Base-by-base conservation (phyloP, 2,113 vertebrate genomes). In the Apodemus sylvaticus region DNA sequence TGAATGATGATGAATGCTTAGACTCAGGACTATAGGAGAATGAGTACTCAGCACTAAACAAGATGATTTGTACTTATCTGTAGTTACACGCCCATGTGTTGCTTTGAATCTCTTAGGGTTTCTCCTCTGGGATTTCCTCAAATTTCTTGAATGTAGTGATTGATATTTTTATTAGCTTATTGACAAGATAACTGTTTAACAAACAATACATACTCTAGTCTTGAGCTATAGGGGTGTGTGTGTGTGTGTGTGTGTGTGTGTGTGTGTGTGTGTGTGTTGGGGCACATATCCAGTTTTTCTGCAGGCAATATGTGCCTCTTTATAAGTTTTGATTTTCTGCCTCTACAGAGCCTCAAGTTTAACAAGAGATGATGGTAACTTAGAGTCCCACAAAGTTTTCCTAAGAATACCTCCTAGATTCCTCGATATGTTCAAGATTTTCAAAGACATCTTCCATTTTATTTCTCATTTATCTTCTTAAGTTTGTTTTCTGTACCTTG, bases 11-110 rank as follows among this genome's bases (percentile, higher is more conserved):
- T 34, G 16, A 39, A 26, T 60, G 36, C 55, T 26, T n/a, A 82
- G 79, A 39, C 12, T 39, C 36, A 16, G 2, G 36, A 13, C 11
- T 58, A 11, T n/a, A 58, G 17, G 48, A 24, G 7, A 4, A 58
- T 58, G 34, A n/a, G 20, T n/a, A 31, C 20, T 58, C 79, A 39
- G 53, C 53, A 36, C 20, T 60, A 39, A 51, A 60, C 24, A 86
- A 96, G 60, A 58, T 64, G 51, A 68, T 45, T 93, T 77, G 34
- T 58, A 51, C 86, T 82, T 70, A 53, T 42, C 29, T 96, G 68
- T 79, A 34, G 13, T 48, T 85, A 36, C 16, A n/a, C 2, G n/a
- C 29, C 20, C 14, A 70, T 26, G 7, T 51, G 6, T 34, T 74
- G 6, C 3, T 17, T 1, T 60, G 22, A 29, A 39, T 78, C 62